Evolutionary conservation across 2,888 invertebrate genomes (phyloP).

Genomic region (Rhimphoctona megacephalus): DNA sequence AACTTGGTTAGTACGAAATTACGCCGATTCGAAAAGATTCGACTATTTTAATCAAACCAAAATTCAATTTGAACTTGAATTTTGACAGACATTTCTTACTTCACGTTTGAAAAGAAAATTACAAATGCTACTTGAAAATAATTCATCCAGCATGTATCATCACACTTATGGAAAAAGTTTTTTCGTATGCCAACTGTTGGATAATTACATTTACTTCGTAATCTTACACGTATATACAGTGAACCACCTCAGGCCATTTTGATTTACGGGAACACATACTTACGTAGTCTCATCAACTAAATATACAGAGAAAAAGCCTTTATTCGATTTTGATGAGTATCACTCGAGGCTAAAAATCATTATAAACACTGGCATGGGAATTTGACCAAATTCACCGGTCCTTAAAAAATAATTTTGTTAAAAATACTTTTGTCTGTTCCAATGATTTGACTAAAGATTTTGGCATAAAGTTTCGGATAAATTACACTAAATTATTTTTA

Average conservation of each 20-base stretch:
- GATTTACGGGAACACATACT: neutral
- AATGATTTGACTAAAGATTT: neutral
- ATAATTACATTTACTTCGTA: neutral
- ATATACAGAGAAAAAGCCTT: neutral
- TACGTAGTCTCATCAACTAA: neutral
- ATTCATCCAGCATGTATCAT: neutral
- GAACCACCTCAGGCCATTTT: neutral
- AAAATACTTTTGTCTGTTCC: conserved; percentile 1
- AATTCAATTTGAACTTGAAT: neutral
- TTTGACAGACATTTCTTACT: neutral
- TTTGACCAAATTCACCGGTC: neutral
- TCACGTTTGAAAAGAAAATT: neutral
- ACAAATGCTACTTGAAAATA: neutral
- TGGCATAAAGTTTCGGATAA: neutral
- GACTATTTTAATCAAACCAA: neutral
- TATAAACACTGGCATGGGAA: neutral
- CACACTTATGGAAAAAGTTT: neutral
- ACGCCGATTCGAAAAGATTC: neutral
- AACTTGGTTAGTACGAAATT: neutral
- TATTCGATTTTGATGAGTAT: conserved; percentile 5
- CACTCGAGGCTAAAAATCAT: neutral
- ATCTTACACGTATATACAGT: neutral
- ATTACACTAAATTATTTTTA: neutral
- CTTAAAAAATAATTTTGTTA: neutral
- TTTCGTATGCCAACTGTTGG: neutral